phyloP scores from a whole-genome alignment of 2,888 invertebrate genomes.

The Heteropelma amictum region DNA sequence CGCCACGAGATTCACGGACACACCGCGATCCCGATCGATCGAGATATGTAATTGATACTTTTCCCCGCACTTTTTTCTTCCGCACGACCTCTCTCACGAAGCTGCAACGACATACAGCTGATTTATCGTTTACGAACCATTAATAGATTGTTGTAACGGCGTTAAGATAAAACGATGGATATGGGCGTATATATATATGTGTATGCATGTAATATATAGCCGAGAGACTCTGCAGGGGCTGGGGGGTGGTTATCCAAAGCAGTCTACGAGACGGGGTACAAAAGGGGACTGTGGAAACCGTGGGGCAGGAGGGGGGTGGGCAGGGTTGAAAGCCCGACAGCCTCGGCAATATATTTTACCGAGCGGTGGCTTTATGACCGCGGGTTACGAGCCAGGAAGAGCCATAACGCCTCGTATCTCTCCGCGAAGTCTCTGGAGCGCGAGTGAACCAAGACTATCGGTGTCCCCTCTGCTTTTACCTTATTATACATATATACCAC shows the following conservation, averaged over 20 bases:
- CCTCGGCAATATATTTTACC: conserved; percentile 74
- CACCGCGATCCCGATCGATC: too few relatives aligned
- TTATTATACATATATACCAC: conserved; percentile 26
- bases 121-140: conserved; percentile 72
- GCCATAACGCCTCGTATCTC: conserved; percentile 75
- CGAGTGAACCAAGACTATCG: conserved; percentile 42
- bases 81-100: background rate
- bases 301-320: conserved; percentile 14
- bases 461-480: conserved; percentile 61
- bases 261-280: conserved; percentile 54
- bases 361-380: conserved; percentile 76
- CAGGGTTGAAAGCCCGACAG: conserved; percentile 62
- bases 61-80: background rate
- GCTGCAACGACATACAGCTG: conserved; percentile 40
- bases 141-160: conserved; percentile 76
- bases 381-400: conserved; percentile 77
- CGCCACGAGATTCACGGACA: too few relatives aligned
- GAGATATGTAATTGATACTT: too few relatives aligned
- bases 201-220: too few relatives aligned
- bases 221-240: conserved; percentile 15
- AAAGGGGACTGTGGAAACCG: conserved; percentile 7
- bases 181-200: too few relatives aligned
- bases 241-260: conserved; percentile 6
- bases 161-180: conserved; percentile 74
- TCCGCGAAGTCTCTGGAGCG: conserved; percentile 24